phyloP scores from a whole-genome alignment of 2,113 vertebrate species.

The Varanus komodoensis region DNA sequence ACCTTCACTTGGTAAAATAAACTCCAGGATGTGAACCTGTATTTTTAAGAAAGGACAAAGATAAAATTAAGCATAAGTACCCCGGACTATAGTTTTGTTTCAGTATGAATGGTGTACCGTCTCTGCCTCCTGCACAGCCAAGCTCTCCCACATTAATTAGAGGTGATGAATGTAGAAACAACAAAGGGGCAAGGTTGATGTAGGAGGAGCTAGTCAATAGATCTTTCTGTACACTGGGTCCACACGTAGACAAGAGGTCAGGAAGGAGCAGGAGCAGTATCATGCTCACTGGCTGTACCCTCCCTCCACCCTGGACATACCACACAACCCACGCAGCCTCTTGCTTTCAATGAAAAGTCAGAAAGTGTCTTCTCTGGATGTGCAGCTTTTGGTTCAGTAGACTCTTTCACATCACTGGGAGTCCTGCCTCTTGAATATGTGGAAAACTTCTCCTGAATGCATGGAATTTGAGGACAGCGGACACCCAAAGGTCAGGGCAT shows the following conservation, averaged over 20 bases:
- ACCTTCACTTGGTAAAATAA: not conserved
- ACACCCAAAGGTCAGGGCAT: not conserved
- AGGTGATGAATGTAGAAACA: not conserved
- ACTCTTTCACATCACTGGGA: not conserved
- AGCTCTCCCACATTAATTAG: not conserved
- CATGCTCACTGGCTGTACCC: not conserved
- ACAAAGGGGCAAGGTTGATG: not conserved
- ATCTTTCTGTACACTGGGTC: not conserved
- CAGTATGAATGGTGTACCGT: too few relatives aligned
- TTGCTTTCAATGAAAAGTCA: not conserved
- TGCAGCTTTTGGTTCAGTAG: not conserved
- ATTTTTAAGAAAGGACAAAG: not conserved
- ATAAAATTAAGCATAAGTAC: not conserved
- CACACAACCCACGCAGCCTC: not conserved
- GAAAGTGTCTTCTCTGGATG: not conserved
- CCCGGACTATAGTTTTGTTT: not conserved
- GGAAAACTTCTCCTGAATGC: not conserved
- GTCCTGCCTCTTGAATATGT: too few relatives aligned
- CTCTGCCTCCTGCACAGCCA: too few relatives aligned
- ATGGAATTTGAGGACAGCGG: not conserved
- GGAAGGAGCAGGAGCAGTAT: not conserved
- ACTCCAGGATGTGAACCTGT: not conserved
- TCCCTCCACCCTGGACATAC: not conserved
- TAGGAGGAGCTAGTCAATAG: not conserved
- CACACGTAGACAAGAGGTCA: not conserved